Evolutionary conservation across 1,140 invertebrate genomes (phyloP).

Genomic region (Hylaeus anthracinus): DNA sequence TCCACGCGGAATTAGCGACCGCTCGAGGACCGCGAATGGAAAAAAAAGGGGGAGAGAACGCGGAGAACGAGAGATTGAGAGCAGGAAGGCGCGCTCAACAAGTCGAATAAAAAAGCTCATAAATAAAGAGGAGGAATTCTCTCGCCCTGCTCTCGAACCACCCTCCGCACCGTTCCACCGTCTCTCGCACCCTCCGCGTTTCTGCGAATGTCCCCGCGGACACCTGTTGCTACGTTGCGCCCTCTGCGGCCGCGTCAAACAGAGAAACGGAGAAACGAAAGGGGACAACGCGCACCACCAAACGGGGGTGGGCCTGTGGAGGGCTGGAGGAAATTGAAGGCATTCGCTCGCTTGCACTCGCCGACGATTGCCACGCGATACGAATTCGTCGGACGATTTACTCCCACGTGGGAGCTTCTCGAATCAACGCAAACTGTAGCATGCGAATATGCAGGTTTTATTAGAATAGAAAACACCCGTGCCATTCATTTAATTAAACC

Average conservation of each 20-base stretch:
- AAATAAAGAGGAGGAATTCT: conserved; percentile 79
- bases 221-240: conserved; percentile 76
- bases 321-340: conserved; percentile 54
- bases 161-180: conserved; percentile 58
- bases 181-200: conserved; percentile 74
- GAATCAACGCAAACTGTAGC: no score
- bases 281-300: conserved; percentile 12
- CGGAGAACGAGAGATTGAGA: conserved; percentile 43
- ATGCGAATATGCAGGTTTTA: no score
- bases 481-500: no score
- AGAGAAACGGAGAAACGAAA: conserved; percentile 60
- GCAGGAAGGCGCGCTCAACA: conserved; percentile 76
- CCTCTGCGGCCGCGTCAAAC: conserved; percentile 55
- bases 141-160: conserved; percentile 65
- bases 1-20: conserved; percentile 17
- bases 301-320: not conserved
- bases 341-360: conserved; percentile 63
- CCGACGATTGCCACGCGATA: conserved; percentile 21
- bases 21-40: not conserved
- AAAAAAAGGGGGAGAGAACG: conserved; percentile 16
- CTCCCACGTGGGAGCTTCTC: not conserved
- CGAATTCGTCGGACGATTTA: conserved; percentile 23
- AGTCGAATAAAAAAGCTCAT: conserved; percentile 82
- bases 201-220: conserved; percentile 81
- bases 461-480: no score